Base-by-base conservation (phyloP, 2,888 invertebrate genomes). In the Loripinus fragilis region DNA sequence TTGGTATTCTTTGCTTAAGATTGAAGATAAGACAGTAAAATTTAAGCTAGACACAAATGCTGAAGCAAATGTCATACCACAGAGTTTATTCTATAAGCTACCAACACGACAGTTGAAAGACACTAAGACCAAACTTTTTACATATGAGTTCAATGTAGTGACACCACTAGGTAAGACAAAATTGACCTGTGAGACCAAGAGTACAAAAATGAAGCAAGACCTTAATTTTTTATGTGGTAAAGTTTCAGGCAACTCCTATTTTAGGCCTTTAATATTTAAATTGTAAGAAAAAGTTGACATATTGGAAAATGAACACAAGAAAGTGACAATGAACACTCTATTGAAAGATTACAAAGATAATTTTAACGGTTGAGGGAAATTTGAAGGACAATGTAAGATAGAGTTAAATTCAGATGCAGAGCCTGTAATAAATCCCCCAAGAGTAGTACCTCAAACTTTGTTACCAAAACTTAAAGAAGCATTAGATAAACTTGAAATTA, bases 21-120 rank as follows among this genome's bases (percentile, higher is more conserved):
- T 79, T 17, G 64, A 65, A n/a, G 52, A 77, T 8, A 38, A 66
- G 23, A 64, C 60, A 15, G 60, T 74, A 25, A n/a, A 74, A 65
- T 80, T 80, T 52, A 77, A 80, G 71, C 64, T 78, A 10, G 78
- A 81, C 70, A 78, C 78, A 38, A 76, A 71, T 38, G 74, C 74
- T 17, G 72, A 78, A 41, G 71, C 74, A n/a, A 80, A 85, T 52
- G 48, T 80, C 12, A 68, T 85, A 28, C 71, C 79, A 23, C 17
- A 68, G 38, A 23, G 20, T 20, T 28, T 66, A 5, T 74, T 48
- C 30, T 20, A 52, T 3, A 74, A 71, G 42, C 28, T 80, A 10
- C 72, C 12, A 23, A 33, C 30, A 3, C 2, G 25, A 25, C 23
- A 52, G 23, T 25, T 52, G 10, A 25, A 52, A 52, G 25, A 25